Percentiles rank a stretch among this genome's conserved stretches.
These are phyloP conservation scores for Urocitellus parryii DNA, from an alignment of 2,113 vertebrate species.

Conservation along the genomic window DNA sequence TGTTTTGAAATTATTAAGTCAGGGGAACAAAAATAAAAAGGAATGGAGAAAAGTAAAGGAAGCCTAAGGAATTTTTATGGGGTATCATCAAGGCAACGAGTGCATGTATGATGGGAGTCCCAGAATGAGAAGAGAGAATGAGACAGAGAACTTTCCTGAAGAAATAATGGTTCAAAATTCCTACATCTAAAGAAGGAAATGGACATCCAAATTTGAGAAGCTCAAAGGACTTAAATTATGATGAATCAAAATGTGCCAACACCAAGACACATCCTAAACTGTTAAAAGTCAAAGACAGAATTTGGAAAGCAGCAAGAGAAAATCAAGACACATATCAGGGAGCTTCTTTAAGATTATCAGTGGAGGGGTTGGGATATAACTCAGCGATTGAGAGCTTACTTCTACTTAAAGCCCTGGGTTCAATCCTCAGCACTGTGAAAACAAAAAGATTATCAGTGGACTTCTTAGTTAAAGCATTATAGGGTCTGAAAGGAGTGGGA, in stretches of 20 bases:
- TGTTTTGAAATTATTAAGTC: not conserved
- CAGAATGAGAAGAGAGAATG: not conserved
- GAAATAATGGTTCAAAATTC: not conserved
- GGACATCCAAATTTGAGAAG: not conserved
- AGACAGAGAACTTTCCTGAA: not conserved
- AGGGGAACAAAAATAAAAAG: not conserved
- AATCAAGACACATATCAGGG: not conserved
- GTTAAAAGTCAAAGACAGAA: not conserved
- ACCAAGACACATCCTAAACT: not conserved
- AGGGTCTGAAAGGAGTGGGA: not conserved
- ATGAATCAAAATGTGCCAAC: not conserved
- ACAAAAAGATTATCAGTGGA: not conserved
- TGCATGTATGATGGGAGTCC: not conserved
- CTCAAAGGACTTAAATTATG: not conserved
- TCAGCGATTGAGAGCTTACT: too few relatives aligned
- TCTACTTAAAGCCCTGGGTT: too few relatives aligned
- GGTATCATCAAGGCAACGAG: not conserved
- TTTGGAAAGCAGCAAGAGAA: conserved; percentile 16
- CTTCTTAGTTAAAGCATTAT: not conserved
- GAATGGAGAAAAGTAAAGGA: not conserved
- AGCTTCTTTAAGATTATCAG: not conserved
- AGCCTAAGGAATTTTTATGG: not conserved
- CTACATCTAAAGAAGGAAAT: not conserved
- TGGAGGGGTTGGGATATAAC: too few relatives aligned
- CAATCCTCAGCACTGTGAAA: too few relatives aligned